phyloP scores from a whole-genome alignment of 2,113 vertebrate species.

The Tachycineta bicolor region DNA sequence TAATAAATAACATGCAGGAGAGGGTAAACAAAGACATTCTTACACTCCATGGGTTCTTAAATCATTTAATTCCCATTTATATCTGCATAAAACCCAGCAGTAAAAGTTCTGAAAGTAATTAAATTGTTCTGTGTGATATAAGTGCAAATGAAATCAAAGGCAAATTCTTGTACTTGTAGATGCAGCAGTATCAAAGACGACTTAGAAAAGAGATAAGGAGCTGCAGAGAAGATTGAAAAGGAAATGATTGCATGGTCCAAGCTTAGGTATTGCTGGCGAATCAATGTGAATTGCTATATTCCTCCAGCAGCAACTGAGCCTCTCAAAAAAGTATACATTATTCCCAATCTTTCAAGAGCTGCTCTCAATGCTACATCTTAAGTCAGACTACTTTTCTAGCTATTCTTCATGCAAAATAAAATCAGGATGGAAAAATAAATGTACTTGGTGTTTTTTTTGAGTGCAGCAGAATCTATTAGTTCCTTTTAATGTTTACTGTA shows the following conservation, averaged over 20 bases:
- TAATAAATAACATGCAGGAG: neutral
- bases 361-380: neutral
- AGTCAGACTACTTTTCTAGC: neutral
- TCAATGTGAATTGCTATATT: neutral
- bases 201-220: neutral
- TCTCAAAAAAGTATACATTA: neutral
- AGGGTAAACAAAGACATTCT: neutral
- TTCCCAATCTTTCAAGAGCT: neutral
- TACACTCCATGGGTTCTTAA: neutral
- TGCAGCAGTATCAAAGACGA: neutral
- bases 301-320: neutral
- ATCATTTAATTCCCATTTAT: neutral
- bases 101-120: neutral
- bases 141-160: neutral
- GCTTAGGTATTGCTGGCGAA: neutral
- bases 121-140: neutral
- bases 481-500: neutral
- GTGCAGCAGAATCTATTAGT: neutral
- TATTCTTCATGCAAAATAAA: neutral
- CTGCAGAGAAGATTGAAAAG: neutral
- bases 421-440: neutral
- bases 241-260: neutral
- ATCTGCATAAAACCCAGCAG: neutral
- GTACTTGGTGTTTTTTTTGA: neutral
- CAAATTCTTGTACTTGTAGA: neutral